Evolutionary conservation across 2,797 vertebrate genomes (phyloP).

Genomic region (Coreius guichenoti): DNA sequence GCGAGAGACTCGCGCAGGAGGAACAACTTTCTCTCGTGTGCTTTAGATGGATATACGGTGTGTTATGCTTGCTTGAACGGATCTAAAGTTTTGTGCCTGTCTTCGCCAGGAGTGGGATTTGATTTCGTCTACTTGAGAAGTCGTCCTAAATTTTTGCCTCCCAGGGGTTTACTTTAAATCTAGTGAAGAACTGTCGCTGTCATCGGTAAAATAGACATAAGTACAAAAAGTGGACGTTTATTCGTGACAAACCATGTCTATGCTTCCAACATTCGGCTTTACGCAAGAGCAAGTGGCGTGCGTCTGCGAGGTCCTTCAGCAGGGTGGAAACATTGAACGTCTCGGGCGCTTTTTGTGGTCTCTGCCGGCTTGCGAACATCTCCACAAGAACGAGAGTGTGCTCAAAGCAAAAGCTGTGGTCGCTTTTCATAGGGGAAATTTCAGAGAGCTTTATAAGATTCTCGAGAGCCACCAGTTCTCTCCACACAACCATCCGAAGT

Average conservation of each 20-base stretch:
- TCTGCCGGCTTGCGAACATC: constrained; percentile 95
- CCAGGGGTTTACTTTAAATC: constrained; percentile 73
- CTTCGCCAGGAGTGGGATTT: constrained; percentile 67
- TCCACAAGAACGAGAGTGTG: constrained; percentile 96
- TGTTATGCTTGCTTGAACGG: constrained; percentile 70
- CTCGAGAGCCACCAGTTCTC: constrained; percentile 95
- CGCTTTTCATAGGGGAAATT: constrained; percentile 93
- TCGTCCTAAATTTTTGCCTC: constrained; percentile 59
- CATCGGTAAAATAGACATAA: constrained; percentile 69
- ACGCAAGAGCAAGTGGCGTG: constrained; percentile 98
- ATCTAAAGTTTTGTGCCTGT: constrained; percentile 69
- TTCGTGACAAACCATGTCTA: constrained; percentile 88
- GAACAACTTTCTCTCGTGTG: constrained; percentile 69
- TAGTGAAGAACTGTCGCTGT: constrained; percentile 65
- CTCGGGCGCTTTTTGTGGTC: constrained; percentile 97
- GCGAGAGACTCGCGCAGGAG: constrained; percentile 74
- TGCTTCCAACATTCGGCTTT: constrained; percentile 98
- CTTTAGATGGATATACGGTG: constrained; percentile 75
- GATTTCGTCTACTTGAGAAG: constrained; percentile 54
- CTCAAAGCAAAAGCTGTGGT: constrained; percentile 96
- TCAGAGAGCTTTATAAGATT: constrained; percentile 94
- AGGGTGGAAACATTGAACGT: constrained; percentile 95
- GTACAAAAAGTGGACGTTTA: constrained; percentile 65
- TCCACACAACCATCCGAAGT: constrained; percentile 92
- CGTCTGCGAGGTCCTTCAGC: constrained; percentile 95